phyloP scores from a whole-genome alignment of 2,113 vertebrate genomes.

The Beaufortia kweichowensis region DNA sequence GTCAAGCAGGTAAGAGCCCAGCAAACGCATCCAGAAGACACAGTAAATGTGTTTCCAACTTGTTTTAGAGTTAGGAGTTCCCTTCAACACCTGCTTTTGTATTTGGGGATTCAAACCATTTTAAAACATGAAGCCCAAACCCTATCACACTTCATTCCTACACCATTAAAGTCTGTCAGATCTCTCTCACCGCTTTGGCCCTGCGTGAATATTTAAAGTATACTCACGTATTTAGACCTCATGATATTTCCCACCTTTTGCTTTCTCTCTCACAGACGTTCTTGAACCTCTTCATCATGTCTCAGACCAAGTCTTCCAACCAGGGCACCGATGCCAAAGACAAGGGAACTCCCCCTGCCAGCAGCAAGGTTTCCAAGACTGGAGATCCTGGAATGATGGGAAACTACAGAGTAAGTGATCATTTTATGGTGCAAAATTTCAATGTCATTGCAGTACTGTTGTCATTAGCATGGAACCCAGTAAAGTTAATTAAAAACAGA shows the following conservation, averaged over 20 bases:
- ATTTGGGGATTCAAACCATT: neutral
- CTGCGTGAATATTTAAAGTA: neutral
- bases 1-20: constrained; percentile 81
- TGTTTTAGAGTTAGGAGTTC: neutral
- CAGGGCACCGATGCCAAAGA: constrained; percentile 82
- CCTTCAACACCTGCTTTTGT: neutral
- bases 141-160: neutral
- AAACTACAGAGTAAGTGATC: constrained; percentile 83
- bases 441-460: neutral
- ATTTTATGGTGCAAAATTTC: too few species aligned
- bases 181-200: neutral
- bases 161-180: neutral
- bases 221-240: constrained; percentile 2
- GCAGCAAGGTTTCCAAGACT: constrained; percentile 78
- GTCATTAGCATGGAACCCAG: neutral
- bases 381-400: constrained; percentile 76
- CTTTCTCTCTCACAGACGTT: constrained; percentile 52
- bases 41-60: neutral
- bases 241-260: constrained; percentile 30
- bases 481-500: neutral
- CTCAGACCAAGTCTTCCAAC: constrained; percentile 82
- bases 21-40: constrained; percentile 37
- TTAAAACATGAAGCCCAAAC: constrained; percentile 37
- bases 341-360: constrained; percentile 74
- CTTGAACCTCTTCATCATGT: constrained; percentile 78